These are phyloP conservation scores for Phenganax marumi DNA, from an alignment of 92 coral and sea anemone species.

Conservation along the genomic window DNA sequence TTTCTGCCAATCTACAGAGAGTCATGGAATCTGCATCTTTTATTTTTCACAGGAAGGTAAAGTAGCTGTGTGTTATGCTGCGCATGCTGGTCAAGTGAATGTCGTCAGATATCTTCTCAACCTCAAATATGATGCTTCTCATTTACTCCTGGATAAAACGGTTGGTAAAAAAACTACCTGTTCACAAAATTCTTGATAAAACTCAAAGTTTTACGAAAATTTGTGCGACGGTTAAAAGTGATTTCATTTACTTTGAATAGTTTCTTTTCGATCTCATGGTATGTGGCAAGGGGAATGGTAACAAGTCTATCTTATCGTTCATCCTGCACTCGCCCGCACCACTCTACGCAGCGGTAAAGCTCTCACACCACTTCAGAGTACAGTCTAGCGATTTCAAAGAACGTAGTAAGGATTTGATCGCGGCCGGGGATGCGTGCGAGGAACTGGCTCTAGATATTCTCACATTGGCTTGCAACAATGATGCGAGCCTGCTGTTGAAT, in stretches of 20 bases:
- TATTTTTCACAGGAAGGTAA: slow-evolving; percentile 73
- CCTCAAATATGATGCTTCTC: slow-evolving; percentile 81
- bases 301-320: slow-evolving; percentile 80
- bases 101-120: slow-evolving; percentile 80
- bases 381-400: slow-evolving; percentile 93
- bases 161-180: slow-evolving; percentile 39
- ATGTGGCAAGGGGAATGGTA: slow-evolving; percentile 78
- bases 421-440: slow-evolving; percentile 94
- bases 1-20: background rate
- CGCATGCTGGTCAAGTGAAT: slow-evolving; percentile 78
- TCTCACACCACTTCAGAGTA: slow-evolving; percentile 83
- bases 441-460: slow-evolving; percentile 83
- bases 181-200: background rate
- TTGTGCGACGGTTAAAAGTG: background rate
- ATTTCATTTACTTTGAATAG: slow-evolving; percentile 49
- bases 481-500: slow-evolving; percentile 77
- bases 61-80: slow-evolving; percentile 86
- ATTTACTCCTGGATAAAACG: slow-evolving; percentile 80
- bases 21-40: background rate
- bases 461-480: slow-evolving; percentile 89
- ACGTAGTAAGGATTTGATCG: slow-evolving; percentile 84
- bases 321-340: slow-evolving; percentile 96
- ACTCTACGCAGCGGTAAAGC: slow-evolving; percentile 90
- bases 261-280: slow-evolving; percentile 96
- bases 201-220: background rate